Conservation (phyloP, 64 coral and sea anemone species). For the Actinia equina region DNA sequence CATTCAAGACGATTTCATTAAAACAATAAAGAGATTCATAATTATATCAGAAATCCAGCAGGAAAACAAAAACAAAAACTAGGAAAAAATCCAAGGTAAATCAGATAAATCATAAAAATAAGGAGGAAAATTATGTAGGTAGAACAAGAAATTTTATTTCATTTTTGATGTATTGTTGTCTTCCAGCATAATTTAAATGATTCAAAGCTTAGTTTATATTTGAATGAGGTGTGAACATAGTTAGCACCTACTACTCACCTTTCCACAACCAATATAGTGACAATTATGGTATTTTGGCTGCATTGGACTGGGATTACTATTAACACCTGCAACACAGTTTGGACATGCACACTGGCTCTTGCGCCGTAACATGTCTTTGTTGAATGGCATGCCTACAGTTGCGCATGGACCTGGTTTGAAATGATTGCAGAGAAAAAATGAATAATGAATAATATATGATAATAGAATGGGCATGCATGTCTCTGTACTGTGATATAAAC, state of each 20-base stretch:
- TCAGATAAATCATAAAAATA: too few species aligned
- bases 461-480: too few species aligned
- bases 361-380: conserved; percentile 19
- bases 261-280: conserved; percentile 84
- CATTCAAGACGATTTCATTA: neutral
- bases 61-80: too few species aligned
- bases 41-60: too few species aligned
- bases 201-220: neutral
- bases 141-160: too few species aligned
- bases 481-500: too few species aligned
- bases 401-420: neutral
- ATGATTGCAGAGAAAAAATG: neutral
- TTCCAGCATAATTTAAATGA: neutral
- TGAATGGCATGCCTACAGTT: neutral
- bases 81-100: neutral
- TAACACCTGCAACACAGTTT: conserved; percentile 74
- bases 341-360: conserved; percentile 75
- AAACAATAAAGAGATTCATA: too few species aligned
- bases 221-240: neutral
- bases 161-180: neutral
- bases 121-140: neutral
- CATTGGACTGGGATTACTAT: conserved; percentile 55
- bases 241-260: conserved; percentile 45
- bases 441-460: neutral
- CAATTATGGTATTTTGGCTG: conserved; percentile 88